Evolutionary conservation across 2,888 invertebrate species (phyloP).

Genomic region (Chymomyza caudatula): DNA sequence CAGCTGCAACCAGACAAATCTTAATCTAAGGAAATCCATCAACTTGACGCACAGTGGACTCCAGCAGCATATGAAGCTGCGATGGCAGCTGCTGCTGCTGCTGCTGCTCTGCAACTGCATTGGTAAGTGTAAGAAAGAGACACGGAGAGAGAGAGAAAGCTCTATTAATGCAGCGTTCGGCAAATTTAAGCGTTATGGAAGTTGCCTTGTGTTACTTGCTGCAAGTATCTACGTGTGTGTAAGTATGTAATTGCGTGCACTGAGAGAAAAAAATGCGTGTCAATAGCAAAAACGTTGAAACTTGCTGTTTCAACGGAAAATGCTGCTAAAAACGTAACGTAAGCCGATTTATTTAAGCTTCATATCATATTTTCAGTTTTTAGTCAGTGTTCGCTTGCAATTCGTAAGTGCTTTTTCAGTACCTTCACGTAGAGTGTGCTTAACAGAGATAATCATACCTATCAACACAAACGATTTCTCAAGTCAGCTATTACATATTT

Average conservation of each 20-base stretch:
- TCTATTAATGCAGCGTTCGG: not conserved
- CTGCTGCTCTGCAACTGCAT: slow-evolving; percentile 75
- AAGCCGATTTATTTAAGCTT: too few species aligned
- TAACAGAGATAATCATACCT: too few species aligned
- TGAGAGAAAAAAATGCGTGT: not conserved
- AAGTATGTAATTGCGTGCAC: not conserved
- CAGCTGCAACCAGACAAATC: slow-evolving; percentile 30
- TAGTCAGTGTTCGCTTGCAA: too few species aligned
- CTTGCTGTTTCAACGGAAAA: too few species aligned
- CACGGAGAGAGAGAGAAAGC: not conserved
- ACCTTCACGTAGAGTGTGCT: too few species aligned
- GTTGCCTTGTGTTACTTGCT: not conserved
- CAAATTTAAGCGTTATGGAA: not conserved
- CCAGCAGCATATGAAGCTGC: slow-evolving; percentile 25
- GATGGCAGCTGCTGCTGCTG: slow-evolving; percentile 71
- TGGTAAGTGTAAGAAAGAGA: slow-evolving; percentile 63
- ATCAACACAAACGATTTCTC: too few species aligned
- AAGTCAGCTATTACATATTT: too few species aligned
- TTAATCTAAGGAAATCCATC: slow-evolving; percentile 40
- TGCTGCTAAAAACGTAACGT: too few species aligned
- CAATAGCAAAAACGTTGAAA: not conserved
- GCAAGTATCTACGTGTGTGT: not conserved
- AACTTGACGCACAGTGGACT: not conserved
- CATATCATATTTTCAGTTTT: too few species aligned
- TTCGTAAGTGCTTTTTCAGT: too few species aligned